Percentiles rank a stretch among this genome's conserved stretches.
phyloP scores from a whole-genome alignment of 2,113 vertebrate genomes.

The Cacatua alba region DNA sequence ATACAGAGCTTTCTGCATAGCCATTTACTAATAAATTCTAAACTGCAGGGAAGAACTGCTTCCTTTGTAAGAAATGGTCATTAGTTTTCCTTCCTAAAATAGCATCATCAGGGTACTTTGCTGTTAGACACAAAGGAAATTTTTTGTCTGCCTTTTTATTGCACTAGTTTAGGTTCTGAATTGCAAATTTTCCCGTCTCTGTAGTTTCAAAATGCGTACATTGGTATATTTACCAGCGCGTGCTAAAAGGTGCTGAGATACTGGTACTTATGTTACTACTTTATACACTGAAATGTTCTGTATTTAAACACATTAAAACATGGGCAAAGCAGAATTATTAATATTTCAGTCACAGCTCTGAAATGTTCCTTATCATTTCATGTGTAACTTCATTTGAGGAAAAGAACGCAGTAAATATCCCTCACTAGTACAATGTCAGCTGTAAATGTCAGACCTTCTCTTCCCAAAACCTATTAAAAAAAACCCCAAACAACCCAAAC shows the following conservation, averaged over 20 bases:
- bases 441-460: background rate
- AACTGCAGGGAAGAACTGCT: conserved; percentile 16
- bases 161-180: background rate
- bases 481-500: background rate
- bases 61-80: background rate
- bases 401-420: background rate
- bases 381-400: background rate
- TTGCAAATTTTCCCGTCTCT: background rate
- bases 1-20: conserved; percentile 14
- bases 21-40: conserved; percentile 26
- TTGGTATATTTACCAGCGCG: background rate
- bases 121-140: background rate
- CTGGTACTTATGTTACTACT: background rate
- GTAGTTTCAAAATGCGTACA: background rate
- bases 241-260: background rate
- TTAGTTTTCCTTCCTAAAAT: conserved; percentile 46
- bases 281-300: background rate
- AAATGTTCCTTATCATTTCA: background rate
- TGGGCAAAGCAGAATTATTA: background rate
- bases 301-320: background rate
- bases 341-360: background rate
- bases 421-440: background rate
- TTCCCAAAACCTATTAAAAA: background rate
- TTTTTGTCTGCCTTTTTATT: background rate
- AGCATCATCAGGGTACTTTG: background rate